Evolutionary conservation across 1,140 invertebrate genomes (phyloP).

Genomic region (Anastrepha ludens): DNA sequence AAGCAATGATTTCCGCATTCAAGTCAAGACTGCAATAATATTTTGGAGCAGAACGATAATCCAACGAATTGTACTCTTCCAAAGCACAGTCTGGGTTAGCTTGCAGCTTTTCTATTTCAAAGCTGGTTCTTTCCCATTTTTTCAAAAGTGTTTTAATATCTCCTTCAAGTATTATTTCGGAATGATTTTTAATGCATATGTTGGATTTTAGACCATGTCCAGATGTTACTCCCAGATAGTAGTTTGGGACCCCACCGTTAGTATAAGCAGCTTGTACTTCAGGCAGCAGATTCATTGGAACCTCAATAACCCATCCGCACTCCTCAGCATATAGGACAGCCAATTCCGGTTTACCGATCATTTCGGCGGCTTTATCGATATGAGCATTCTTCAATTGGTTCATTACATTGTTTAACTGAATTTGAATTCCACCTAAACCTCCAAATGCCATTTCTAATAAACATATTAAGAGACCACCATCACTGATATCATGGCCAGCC

Average conservation of each 20-base stretch:
- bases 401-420: conserved; percentile 79
- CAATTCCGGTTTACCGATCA: conserved; percentile 75
- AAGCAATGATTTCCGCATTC: conserved; percentile 75
- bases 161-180: conserved; percentile 78
- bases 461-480: conserved; percentile 94
- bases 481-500: conserved; percentile 97
- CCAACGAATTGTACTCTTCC: conserved; percentile 84
- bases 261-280: conserved; percentile 80
- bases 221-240: conserved; percentile 82
- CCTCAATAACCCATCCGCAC: conserved; percentile 93
- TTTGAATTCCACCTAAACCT: conserved; percentile 86
- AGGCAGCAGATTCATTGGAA: conserved; percentile 77
- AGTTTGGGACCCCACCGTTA: conserved; percentile 79
- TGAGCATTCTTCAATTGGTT: conserved; percentile 55
- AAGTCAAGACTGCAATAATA: conserved; percentile 85
- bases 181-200: conserved; percentile 80
- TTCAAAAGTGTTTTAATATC: conserved; percentile 82
- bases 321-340: conserved; percentile 93
- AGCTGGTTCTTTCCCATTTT: conserved; percentile 97
- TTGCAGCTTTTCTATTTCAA: conserved; percentile 89
- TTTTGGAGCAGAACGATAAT: conserved; percentile 78
- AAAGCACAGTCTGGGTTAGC: conserved; percentile 85
- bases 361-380: conserved; percentile 49
- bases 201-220: conserved; percentile 81
- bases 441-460: conserved; percentile 96